Evolutionary conservation across 2,113 vertebrate species (phyloP).

Genomic region (Alligator sinensis): DNA sequence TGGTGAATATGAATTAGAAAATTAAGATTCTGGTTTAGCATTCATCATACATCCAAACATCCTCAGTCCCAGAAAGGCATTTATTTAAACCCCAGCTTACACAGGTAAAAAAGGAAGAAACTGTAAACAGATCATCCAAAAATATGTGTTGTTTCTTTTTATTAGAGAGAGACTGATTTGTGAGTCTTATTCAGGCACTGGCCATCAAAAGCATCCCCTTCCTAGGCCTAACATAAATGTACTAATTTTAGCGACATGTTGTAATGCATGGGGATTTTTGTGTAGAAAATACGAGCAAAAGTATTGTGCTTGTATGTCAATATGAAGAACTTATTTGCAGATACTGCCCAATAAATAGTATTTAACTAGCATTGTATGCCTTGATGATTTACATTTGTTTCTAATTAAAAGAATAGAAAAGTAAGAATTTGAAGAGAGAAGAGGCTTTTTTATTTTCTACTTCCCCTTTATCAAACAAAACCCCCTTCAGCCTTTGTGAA

Average conservation of each 20-base stretch:
- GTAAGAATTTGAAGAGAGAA: not conserved
- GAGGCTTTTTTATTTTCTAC: not conserved
- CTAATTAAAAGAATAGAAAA: not conserved
- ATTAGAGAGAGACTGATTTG: not conserved
- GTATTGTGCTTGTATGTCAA: conserved; percentile 60
- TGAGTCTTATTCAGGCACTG: conserved; percentile 38
- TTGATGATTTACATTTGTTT: conserved; percentile 58
- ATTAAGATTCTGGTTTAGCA: conserved; percentile 56
- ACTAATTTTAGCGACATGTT: conserved; percentile 58
- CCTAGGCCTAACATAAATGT: conserved; percentile 1
- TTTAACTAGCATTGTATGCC: conserved; percentile 40
- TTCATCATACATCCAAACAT: not conserved
- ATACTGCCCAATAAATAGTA: conserved; percentile 56
- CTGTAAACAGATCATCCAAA: conserved; percentile 18
- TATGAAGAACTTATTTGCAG: not conserved
- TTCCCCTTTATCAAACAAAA: conserved; percentile 59
- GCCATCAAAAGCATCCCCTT: conserved; percentile 33
- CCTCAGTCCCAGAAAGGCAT: conserved; percentile 47
- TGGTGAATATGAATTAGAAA: conserved; percentile 80
- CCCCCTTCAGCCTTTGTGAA: conserved; percentile 50
- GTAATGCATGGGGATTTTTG: conserved; percentile 25
- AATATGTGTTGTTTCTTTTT: not conserved
- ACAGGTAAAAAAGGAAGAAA: conserved; percentile 48
- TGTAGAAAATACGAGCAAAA: conserved; percentile 58
- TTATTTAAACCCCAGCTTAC: conserved; percentile 21